Evolutionary conservation across 2,888 invertebrate species (phyloP).

Genomic region (Dysmachus trigonus): DNA sequence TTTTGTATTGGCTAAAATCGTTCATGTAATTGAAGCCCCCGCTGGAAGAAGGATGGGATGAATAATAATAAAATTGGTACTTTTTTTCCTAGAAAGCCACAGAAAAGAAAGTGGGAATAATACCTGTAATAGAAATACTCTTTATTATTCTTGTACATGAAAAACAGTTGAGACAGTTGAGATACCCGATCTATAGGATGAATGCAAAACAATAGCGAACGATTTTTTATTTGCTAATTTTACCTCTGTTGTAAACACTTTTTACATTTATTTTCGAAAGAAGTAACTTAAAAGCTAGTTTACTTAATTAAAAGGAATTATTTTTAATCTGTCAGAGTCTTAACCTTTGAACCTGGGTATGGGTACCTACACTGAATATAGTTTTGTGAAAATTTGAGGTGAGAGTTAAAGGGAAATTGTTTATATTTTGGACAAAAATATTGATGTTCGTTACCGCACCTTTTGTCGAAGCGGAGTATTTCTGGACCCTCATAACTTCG

Average conservation of each 20-base stretch:
- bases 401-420: too few species aligned
- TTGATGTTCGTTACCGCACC: too few species aligned
- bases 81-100: not conserved
- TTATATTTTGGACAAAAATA: too few species aligned
- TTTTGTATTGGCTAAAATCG: not conserved
- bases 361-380: too few species aligned
- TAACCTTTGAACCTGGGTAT: too few species aligned
- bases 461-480: too few species aligned
- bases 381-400: too few species aligned
- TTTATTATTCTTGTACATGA: not conserved
- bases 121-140: not conserved
- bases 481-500: too few species aligned
- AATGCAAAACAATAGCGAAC: not conserved
- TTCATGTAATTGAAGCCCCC: not conserved
- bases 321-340: too few species aligned
- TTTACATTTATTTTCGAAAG: too few species aligned
- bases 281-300: too few species aligned
- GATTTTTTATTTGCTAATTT: not conserved
- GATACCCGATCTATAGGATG: not conserved
- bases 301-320: too few species aligned
- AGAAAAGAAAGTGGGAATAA: not conserved
- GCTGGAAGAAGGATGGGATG: not conserved
- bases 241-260: not conserved
- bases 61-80: not conserved
- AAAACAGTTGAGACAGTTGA: not conserved